Percentiles rank a stretch among this genome's conserved stretches.
Conservation (phyloP, 2,113 vertebrate genomes). For the Emydocephalus ijimae region DNA sequence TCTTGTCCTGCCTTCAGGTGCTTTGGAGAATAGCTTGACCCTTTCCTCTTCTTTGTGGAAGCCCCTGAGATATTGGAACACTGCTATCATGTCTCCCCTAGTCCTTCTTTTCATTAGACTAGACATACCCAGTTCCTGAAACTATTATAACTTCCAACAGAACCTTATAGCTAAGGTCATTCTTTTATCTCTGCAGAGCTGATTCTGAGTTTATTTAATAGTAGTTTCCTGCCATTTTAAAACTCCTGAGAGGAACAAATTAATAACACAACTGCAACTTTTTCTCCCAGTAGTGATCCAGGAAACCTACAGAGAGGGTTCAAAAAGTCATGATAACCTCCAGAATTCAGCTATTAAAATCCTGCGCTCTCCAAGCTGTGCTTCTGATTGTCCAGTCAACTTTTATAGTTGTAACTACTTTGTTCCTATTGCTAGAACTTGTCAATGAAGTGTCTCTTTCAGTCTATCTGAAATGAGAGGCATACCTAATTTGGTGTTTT, state of each 20-base stretch:
- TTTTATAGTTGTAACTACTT: not conserved
- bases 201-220: not conserved
- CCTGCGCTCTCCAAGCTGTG: not conserved
- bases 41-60: no score
- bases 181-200: not conserved
- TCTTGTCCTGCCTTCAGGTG: no score
- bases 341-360: not conserved
- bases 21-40: no score
- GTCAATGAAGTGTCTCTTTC: not conserved
- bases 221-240: not conserved
- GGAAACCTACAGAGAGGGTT: not conserved
- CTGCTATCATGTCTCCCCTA: no score
- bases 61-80: no score
- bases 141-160: no score
- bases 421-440: not conserved
- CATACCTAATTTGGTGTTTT: not conserved
- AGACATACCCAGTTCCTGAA: no score
- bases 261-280: not conserved
- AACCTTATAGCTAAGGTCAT: not conserved
- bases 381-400: rapidly evolving
- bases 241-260: not conserved
- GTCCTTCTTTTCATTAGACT: no score
- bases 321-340: not conserved
- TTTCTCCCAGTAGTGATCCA: not conserved
- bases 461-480: not conserved